Percentiles rank a stretch among this genome's conserved stretches.
phyloP scores from a whole-genome alignment of 30 jellyfish, hydroid and myxozoan genomes.

The Aurelia sp. region DNA sequence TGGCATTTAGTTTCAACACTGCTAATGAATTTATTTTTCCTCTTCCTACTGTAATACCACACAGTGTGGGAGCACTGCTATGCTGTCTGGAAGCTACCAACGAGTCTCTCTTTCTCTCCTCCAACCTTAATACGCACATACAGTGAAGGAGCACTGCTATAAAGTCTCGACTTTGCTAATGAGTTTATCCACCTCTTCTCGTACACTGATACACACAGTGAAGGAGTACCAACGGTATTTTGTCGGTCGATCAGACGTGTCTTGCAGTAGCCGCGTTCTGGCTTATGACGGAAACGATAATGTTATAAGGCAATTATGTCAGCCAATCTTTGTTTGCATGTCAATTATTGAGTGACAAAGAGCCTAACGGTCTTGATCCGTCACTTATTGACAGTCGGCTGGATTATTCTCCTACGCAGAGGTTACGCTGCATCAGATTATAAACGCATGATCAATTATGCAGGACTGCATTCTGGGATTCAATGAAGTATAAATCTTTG shows the following conservation, averaged over 20 bases:
- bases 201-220: neutral
- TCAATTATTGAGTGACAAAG: constrained; percentile 60
- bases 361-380: constrained; percentile 75
- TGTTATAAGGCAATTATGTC: constrained; percentile 55
- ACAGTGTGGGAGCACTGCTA: no score
- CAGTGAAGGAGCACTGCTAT: no score
- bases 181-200: no score
- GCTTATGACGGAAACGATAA: constrained; percentile 79
- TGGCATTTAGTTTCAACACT: no score
- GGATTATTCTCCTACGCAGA: neutral
- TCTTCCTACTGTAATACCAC: no score
- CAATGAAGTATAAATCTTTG: no score
- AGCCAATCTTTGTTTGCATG: constrained; percentile 70
- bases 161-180: no score
- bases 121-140: no score
- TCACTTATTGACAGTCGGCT: constrained; percentile 46
- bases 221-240: constrained; percentile 14
- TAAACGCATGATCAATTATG: neutral
- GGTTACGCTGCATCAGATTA: neutral
- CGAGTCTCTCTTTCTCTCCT: no score
- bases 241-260: neutral
- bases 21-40: no score
- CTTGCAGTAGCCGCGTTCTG: constrained; percentile 8
- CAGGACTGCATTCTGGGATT: no score
- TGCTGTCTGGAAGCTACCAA: no score